Base-by-base conservation (phyloP, 2,113 vertebrate genomes). In the Alligator mississippiensis region DNA sequence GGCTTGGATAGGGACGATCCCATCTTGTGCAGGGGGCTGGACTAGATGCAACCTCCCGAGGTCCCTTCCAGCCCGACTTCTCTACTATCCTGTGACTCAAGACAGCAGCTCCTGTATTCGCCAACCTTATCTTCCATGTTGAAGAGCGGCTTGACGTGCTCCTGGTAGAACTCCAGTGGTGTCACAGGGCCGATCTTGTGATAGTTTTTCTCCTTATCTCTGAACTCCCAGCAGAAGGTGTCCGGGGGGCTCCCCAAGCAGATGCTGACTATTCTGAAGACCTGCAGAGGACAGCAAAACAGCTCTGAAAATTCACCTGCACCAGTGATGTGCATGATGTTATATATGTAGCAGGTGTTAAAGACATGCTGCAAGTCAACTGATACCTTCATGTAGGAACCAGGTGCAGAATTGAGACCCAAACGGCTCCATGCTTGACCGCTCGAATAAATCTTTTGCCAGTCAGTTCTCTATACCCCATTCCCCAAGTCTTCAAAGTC, bases 131-230 rank as follows among this genome's bases (percentile, higher is more conserved):
- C 98, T 96, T 99, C 98, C 96, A 99, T 97, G 95, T 99, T 99
- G 98, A 98, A 99, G 80, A 99, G 91, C 5, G 99, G 99, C 97
- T 99, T 99, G 94, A 99, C 98, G 0, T 99, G 99, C 19, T 99
- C 97, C 2, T 78, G 98, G 97, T 99, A 99, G 98, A 99, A 99
- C 84, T 99, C 97, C 97, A 98, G 95, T 0, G 99, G 99, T 28
- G 98, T 98, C 91, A 99, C 68, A 2, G 99, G 99, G 76, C 99
- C 99, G 2, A 99, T 98, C 47, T 98, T 99, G 94, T 99, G 98
- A 94, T 99, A 99, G 90, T 97, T 98, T 97, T 99, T 99, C 92
- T 99, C 99, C 97, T 99, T 99, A 93, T 99, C 99, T 82, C 99
- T 97, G 98, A 99, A 99, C 86, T 99, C 99, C 99, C 99, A 99